Percentiles rank a stretch among this genome's conserved stretches.
These are phyloP conservation scores for Mesocricetus auratus DNA, from an alignment of 2,113 vertebrate genomes.

Conservation along the genomic window DNA sequence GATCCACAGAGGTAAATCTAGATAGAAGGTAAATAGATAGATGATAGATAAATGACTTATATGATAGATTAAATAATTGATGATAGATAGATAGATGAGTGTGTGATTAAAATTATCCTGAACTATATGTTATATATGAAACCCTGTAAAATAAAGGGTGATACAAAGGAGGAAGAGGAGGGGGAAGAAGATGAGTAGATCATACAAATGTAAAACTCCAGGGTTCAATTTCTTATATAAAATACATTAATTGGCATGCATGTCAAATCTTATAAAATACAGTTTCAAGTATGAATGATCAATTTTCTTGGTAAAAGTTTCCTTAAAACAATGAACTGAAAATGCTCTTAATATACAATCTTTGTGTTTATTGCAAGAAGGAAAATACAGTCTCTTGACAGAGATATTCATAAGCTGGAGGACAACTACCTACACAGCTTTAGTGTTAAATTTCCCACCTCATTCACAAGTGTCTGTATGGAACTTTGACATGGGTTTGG, in stretches of 20 bases:
- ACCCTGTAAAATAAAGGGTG: neutral
- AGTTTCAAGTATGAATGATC: neutral
- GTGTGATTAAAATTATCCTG: neutral
- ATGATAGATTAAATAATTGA: no score
- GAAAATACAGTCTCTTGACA: neutral
- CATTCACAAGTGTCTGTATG: neutral
- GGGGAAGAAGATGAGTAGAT: neutral
- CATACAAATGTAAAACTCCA: neutral
- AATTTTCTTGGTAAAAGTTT: neutral
- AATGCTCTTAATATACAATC: neutral
- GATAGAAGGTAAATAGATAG: neutral
- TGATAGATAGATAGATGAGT: neutral
- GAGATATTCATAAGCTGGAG: neutral
- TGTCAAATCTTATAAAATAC: neutral
- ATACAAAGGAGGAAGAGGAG: neutral
- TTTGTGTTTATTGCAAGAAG: neutral
- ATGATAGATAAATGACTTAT: neutral
- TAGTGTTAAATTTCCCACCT: neutral
- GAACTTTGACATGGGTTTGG: neutral
- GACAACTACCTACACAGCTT: neutral
- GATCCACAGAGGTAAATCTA: neutral
- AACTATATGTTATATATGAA: neutral
- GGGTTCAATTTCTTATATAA: constrained; percentile 10
- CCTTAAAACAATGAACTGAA: neutral
- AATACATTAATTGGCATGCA: neutral